Base-by-base conservation (phyloP, 2,888 invertebrate genomes). In the Miltochrista miniata region DNA sequence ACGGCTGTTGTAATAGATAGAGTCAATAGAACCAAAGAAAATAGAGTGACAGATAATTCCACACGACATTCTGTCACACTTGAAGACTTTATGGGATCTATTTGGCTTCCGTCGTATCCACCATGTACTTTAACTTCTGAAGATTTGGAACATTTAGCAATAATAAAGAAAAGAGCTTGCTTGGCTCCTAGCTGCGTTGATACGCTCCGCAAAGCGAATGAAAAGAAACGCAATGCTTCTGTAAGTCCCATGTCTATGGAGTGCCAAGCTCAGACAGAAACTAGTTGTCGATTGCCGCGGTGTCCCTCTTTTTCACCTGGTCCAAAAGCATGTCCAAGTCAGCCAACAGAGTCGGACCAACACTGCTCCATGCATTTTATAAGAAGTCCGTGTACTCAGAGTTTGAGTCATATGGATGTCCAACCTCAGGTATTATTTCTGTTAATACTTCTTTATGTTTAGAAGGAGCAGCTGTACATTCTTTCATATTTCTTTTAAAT, bases 121-220 rank as follows among this genome's bases (percentile, higher is more conserved):
- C 64, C 68, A 0, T 72, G 76, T 42, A 58, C 68, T 9, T 59
- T 84, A 34, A 76, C 51, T 35, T 18, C 46, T 10, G 75, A 77
- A 51, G 85, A 85, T 1, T 64, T 50, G 50, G 68, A 63, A 2
- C 66, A 76, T 57, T 60, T 85, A 39, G 59, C 76, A 14, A 71
- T 50, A 45, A 77, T 84, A 3, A 72, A 68, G 59, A 59, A 70
- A 15, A 71, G 79, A 52, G 49, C 60, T 1, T 54, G 54, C 29
- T 30, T 61, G 10, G 12, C 66, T 15, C 66, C 62, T 13, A 48
- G 38, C 24, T 57, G 61, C 38, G 8, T 56, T 0, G 35, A 31
- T 0, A 38, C 54, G 11, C 10, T 64, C 24, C 0, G 35, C 8
- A 24, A 36, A 40, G 8, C 13, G 2, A 33, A 31, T 29, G 24